Percentiles rank a stretch among this genome's conserved stretches.
phyloP scores from a whole-genome alignment of 2,797 vertebrate genomes.

The Amazona ochrocephala region DNA sequence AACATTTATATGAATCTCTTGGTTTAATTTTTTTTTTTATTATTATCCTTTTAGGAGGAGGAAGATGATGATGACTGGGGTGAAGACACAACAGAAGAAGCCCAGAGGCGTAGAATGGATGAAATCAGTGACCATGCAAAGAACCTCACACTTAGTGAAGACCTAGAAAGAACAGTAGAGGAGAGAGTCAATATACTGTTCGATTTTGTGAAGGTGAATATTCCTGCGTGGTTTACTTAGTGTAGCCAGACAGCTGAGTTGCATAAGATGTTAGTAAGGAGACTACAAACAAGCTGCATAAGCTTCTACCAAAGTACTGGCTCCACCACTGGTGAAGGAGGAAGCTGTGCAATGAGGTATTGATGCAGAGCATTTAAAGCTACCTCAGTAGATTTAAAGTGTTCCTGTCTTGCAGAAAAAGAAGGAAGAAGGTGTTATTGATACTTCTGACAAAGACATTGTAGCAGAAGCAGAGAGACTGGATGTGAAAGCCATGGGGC shows the following conservation, averaged over 20 bases:
- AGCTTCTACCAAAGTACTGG: neutral
- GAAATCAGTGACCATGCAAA: slow-evolving; percentile 98
- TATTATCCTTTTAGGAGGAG: slow-evolving; percentile 66
- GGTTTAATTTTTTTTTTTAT: neutral
- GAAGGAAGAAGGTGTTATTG: slow-evolving; percentile 90
- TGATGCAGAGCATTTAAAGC: neutral
- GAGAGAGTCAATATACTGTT: slow-evolving; percentile 96
- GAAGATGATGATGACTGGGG: slow-evolving; percentile 98
- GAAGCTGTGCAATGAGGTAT: rapidly evolving
- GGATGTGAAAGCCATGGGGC: slow-evolving; percentile 95
- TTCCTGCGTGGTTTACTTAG: neutral
- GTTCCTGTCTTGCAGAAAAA: slow-evolving; percentile 81
- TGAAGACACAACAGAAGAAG: slow-evolving; percentile 97
- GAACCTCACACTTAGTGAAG: slow-evolving; percentile 94
- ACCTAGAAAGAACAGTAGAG: slow-evolving; percentile 93
- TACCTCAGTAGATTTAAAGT: neutral
- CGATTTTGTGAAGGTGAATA: slow-evolving; percentile 94
- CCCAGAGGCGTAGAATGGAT: slow-evolving; percentile 95
- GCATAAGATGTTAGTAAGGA: neutral
- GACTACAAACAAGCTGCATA: neutral
- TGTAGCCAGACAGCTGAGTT: neutral
- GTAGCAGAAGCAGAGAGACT: slow-evolving; percentile 95
- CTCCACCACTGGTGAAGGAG: neutral
- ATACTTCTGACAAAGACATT: slow-evolving; percentile 92
- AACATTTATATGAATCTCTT: neutral